These are phyloP conservation scores for Schlechtendalia chinensis DNA, from an alignment of 1,140 invertebrate species.

Conservation along the genomic window DNA sequence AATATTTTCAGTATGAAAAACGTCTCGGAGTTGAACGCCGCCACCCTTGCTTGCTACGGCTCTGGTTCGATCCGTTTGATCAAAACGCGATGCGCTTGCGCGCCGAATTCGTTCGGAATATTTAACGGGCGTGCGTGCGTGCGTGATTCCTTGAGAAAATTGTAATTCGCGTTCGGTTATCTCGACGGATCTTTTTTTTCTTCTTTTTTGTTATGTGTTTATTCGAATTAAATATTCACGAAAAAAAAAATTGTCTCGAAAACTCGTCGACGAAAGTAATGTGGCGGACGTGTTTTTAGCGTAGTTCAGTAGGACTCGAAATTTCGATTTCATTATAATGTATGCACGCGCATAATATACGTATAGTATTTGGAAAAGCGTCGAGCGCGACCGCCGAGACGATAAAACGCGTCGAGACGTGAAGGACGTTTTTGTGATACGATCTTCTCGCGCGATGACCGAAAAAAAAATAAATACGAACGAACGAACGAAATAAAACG, in stretches of 20 bases:
- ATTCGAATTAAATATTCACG: constrained; percentile 6
- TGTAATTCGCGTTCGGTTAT: not conserved
- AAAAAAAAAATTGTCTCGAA: not conserved
- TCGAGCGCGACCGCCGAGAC: not conserved
- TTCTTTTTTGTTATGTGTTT: too few species aligned
- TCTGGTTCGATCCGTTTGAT: too few species aligned
- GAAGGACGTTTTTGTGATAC: constrained; percentile 23
- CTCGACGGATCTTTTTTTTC: too few species aligned
- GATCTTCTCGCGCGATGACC: not conserved
- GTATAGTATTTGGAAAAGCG: not conserved
- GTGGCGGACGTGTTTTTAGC: not conserved
- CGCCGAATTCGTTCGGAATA: too few species aligned
- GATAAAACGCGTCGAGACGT: constrained; percentile 29
- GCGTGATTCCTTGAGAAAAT: not conserved
- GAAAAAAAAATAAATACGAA: not conserved
- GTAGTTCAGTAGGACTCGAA: not conserved
- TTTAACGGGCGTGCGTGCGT: too few species aligned
- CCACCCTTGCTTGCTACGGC: too few species aligned
- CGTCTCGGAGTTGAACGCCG: too few species aligned
- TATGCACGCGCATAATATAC: too few species aligned
- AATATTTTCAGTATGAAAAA: too few species aligned
- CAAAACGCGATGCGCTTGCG: too few species aligned
- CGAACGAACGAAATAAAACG: too few species aligned
- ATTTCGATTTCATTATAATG: not conserved
- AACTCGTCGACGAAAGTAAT: not conserved